phyloP scores from a whole-genome alignment of 2,113 vertebrate species.

The Saguinus imperator region DNA sequence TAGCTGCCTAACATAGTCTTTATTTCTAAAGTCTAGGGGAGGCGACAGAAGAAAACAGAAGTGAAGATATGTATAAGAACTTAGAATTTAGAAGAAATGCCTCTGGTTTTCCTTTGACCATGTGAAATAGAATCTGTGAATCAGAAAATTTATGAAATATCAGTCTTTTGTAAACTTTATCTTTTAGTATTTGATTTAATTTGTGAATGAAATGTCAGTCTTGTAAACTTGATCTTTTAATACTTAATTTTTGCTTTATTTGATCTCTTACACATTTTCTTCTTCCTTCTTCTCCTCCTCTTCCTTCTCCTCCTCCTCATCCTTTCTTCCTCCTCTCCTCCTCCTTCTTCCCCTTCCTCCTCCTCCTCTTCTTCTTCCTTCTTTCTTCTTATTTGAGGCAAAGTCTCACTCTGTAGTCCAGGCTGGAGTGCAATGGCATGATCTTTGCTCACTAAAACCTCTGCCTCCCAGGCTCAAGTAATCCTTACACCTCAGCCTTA shows the following conservation, averaged over 20 bases:
- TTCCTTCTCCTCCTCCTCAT: too few relatives aligned
- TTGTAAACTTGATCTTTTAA: not conserved
- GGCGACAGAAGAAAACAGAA: constrained; percentile 4
- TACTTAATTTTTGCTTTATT: not conserved
- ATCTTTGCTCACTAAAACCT: too few relatives aligned
- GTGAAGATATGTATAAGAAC: not conserved
- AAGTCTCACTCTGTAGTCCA: too few relatives aligned
- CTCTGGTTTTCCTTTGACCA: not conserved
- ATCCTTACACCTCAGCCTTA: too few relatives aligned
- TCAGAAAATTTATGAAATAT: not conserved
- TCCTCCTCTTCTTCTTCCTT: too few relatives aligned
- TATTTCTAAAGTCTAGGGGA: not conserved
- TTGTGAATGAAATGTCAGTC: not conserved
- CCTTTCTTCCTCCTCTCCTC: too few relatives aligned
- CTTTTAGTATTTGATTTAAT: not conserved
- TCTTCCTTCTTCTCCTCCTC: too few relatives aligned
- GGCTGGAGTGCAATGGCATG: too few relatives aligned
- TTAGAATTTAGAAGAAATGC: not conserved
- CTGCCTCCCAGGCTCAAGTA: too few relatives aligned
- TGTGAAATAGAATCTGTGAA: constrained; percentile 20
- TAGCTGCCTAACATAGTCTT: not conserved
- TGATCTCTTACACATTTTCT: not conserved
- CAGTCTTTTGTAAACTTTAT: not conserved
- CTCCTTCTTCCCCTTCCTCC: too few relatives aligned
- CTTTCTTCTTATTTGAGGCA: too few relatives aligned